phyloP scores from a whole-genome alignment of 2,888 invertebrate genomes.

The Pelosia muscerda region DNA sequence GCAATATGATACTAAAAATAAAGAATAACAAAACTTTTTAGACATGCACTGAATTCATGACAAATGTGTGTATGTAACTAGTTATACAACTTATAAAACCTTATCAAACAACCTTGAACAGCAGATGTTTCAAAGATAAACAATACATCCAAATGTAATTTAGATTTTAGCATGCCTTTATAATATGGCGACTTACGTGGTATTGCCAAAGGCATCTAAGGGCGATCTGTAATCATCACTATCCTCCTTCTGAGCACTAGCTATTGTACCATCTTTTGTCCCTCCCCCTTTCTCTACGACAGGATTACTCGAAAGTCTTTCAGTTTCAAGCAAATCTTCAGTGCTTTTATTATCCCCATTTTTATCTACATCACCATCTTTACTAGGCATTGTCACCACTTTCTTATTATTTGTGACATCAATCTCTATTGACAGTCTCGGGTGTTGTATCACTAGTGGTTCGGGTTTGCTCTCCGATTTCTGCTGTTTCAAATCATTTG shows the following conservation, averaged over 20 bases:
- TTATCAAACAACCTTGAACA: conserved; percentile 20
- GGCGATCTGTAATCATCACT: conserved; percentile 78
- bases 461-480: conserved; percentile 11
- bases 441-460: conserved; percentile 22
- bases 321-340: conserved; percentile 31
- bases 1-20: neutral
- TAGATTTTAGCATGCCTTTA: conserved; percentile 17
- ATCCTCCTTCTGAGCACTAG: conserved; percentile 22
- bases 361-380: conserved; percentile 36
- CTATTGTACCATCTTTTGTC: conserved; percentile 21
- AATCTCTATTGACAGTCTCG: conserved; percentile 68
- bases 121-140: conserved; percentile 17
- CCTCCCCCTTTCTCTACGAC: conserved; percentile 49
- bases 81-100: neutral
- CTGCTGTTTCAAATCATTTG: conserved; percentile 62
- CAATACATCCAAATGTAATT: conserved; percentile 7
- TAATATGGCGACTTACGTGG: conserved; percentile 66
- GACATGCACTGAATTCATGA: neutral
- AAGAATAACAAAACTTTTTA: neutral
- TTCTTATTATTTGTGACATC: conserved; percentile 71
- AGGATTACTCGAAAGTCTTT: conserved; percentile 35
- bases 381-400: conserved; percentile 62
- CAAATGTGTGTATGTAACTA: neutral
- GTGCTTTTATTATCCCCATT: conserved; percentile 18
- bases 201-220: conserved; percentile 69